phyloP scores from a whole-genome alignment of 2,888 invertebrate genomes.

The Eulithis prunata region DNA sequence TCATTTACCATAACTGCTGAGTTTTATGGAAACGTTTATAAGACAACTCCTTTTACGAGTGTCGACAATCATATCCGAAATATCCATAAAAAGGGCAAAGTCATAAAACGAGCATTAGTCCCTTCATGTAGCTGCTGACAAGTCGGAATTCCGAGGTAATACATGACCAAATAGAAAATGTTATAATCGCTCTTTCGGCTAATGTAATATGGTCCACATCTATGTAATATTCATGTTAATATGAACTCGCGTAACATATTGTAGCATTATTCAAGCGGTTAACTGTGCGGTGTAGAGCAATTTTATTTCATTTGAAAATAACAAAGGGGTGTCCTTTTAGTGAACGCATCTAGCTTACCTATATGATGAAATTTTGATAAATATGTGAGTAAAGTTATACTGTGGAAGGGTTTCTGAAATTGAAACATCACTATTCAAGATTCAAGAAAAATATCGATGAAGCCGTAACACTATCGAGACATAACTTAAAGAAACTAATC shows the following conservation, averaged over 20 bases:
- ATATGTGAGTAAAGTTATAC: too few species aligned
- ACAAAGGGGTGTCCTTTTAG: conserved; percentile 2
- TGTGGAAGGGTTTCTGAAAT: too few species aligned
- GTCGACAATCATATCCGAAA: conserved; percentile 74
- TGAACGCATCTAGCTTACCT: too few species aligned
- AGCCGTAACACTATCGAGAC: not conserved
- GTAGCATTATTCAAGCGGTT: conserved; percentile 43
- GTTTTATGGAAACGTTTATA: conserved; percentile 57
- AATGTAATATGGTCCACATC: conserved; percentile 45
- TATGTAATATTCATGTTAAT: conserved; percentile 37
- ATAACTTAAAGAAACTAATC: conserved; percentile 9
- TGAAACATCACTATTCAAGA: too few species aligned
- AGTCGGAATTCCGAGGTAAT: conserved; percentile 55
- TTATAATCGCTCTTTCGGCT: conserved; percentile 49
- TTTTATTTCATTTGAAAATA: conserved; percentile 34
- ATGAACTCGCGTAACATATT: conserved; percentile 42
- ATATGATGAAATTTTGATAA: too few species aligned
- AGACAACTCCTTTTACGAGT: conserved; percentile 67
- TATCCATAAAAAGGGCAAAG: conserved; percentile 73
- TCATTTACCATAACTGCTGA: conserved; percentile 39
- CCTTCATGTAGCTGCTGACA: conserved; percentile 67
- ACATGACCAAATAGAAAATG: conserved; percentile 49
- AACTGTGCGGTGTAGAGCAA: conserved; percentile 30
- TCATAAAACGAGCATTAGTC: conserved; percentile 76
- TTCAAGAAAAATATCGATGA: too few species aligned